phyloP scores from a whole-genome alignment of 1,140 invertebrate genomes.

The Elymnias hypermnestra region DNA sequence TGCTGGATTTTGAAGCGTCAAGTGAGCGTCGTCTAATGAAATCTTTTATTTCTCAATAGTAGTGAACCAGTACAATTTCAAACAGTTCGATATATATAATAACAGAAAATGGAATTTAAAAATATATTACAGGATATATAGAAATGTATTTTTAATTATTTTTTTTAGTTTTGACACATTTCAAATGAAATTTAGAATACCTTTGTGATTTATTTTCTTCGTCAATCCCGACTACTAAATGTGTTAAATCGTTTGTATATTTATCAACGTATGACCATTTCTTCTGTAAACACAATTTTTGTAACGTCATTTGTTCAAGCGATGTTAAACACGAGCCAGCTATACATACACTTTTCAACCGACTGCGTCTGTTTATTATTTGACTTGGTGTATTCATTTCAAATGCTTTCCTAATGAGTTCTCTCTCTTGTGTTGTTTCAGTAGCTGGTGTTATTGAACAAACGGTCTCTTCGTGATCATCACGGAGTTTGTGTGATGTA shows the following conservation, averaged over 20 bases:
- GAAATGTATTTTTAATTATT: no score
- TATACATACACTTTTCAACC: constrained; percentile 35
- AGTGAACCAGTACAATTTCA: no score
- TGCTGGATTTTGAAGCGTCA: no score
- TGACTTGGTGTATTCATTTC: constrained; percentile 24
- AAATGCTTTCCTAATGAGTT: constrained; percentile 54
- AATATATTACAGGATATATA: no score
- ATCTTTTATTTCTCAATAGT: no score
- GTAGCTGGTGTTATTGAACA: constrained; percentile 34
- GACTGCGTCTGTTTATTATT: no score
- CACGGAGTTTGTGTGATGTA: constrained; percentile 20
- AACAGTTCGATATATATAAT: no score
- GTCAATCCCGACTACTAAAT: constrained; percentile 62
- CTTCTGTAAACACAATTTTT: constrained; percentile 34
- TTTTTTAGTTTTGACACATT: no score
- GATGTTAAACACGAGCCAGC: constrained; percentile 50
- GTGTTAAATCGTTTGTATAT: constrained; percentile 56
- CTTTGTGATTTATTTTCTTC: constrained; percentile 60
- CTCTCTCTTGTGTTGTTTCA: constrained; percentile 56
- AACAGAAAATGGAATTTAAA: no score
- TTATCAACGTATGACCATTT: constrained; percentile 54
- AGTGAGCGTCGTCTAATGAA: no score
- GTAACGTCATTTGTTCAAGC: constrained; percentile 34
- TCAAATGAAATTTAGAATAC: constrained; percentile 22
- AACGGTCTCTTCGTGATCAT: constrained; percentile 41